Base-by-base conservation (phyloP, 35 echinoderm and acorn worm species). In the Nesometra sesokonis region DNA sequence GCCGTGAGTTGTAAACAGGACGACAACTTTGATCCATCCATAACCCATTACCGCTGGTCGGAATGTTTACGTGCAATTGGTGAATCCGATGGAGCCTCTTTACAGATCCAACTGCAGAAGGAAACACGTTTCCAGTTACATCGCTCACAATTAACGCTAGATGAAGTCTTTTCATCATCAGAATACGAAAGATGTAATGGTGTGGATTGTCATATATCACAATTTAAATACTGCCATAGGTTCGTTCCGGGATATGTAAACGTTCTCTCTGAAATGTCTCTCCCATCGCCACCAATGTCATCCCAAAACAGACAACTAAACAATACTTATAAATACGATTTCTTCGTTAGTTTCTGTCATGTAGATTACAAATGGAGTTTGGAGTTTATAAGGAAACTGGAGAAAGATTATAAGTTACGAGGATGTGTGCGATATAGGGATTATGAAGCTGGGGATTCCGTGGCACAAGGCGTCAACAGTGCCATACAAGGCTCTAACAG, bases 281-380 rank as follows among this genome's bases (percentile, higher is more conserved):
- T 78, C 5, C 79, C 84, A 17, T 57, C 77, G 23, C 33, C 82
- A 0, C 40, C 80, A n/a, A 57, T 77, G 11, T 34, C 78, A 13
- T 46, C 34, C 32, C 81, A 36, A 15, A 57, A n/a, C 82, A 2
- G 78, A 78, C 0, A 82, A 67, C 0, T 86, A 88, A 35, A 36
- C 33, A 0, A 39, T 78, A 67, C 9, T 17, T 93, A 88, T 36
- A 97, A 90, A 80, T 93, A 91, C 35, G 92, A 93, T 36, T 97
- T 97, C 84, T 93, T 93, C 83, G 47, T 97, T 32, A 89, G 86
- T 33, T 97, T 97, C 38, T 78, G 89, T 17, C 89, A 93, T 47
- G 91, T 89, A 15, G 95, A 97, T 79, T 77, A 97, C 77, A 93
- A 93, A 77, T 97, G 95, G 95, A 34, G 91, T 21, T 77, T 97